Evolutionary conservation across 1,140 invertebrate species (phyloP).

Genomic region (Drosophila elegans): DNA sequence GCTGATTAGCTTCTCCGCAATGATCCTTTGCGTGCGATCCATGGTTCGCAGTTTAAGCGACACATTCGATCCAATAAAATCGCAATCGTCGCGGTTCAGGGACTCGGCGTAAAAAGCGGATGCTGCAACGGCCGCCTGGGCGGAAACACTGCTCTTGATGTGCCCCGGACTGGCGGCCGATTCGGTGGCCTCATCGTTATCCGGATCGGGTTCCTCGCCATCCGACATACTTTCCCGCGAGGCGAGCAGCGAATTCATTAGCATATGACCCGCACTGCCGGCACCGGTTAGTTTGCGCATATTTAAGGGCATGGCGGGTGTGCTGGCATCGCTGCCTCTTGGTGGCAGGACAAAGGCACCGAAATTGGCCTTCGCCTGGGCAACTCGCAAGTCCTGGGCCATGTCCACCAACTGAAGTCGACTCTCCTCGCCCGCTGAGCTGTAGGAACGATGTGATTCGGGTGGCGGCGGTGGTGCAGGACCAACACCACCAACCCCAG

Average conservation of each 20-base stretch:
- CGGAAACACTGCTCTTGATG: slow-evolving; percentile 73
- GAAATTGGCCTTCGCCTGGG: slow-evolving; percentile 76
- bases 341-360: slow-evolving; percentile 69
- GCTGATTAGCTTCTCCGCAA: slow-evolving; percentile 85
- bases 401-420: slow-evolving; percentile 71
- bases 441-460: slow-evolving; percentile 80
- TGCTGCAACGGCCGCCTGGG: slow-evolving; percentile 60
- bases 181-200: slow-evolving; percentile 72
- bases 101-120: slow-evolving; percentile 77
- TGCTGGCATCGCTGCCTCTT: slow-evolving; percentile 36
- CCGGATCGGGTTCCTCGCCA: slow-evolving; percentile 57
- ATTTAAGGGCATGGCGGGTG: slow-evolving; percentile 65
- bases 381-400: slow-evolving; percentile 81
- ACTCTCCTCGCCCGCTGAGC: slow-evolving; percentile 76
- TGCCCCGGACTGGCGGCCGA: slow-evolving; percentile 67
- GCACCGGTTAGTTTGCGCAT: slow-evolving; percentile 69
- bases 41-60: slow-evolving; percentile 84
- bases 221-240: slow-evolving; percentile 79
- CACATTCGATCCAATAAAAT: slow-evolving; percentile 84
- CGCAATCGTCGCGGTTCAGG: slow-evolving; percentile 73
- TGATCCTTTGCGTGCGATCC: slow-evolving; percentile 83
- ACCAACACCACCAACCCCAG: background rate
- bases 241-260: slow-evolving; percentile 70
- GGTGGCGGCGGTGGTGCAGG: slow-evolving; percentile 60
- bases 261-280: slow-evolving; percentile 69